Evolutionary conservation across 2,113 vertebrate species (phyloP).

Genomic region (Gila orcuttii): DNA sequence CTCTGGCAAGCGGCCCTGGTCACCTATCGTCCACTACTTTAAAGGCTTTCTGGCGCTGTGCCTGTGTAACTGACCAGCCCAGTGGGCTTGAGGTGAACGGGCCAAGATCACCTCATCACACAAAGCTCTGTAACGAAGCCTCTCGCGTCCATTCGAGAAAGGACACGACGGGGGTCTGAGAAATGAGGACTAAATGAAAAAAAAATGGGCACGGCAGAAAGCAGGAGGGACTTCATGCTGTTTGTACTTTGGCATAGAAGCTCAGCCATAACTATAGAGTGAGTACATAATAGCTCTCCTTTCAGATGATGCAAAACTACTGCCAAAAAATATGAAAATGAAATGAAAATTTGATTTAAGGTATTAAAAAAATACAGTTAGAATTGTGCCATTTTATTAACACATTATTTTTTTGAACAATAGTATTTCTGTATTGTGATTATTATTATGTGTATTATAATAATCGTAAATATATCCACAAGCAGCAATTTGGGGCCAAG

Average conservation of each 20-base stretch:
- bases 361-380: no score
- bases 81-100: constrained; percentile 15
- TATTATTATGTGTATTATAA: background rate
- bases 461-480: no score
- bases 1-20: constrained; percentile 28
- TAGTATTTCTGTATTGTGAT: background rate
- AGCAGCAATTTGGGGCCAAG: no score
- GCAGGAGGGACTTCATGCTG: constrained; percentile 19
- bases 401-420: background rate
- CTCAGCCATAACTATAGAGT: background rate
- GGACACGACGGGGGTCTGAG: background rate
- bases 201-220: background rate
- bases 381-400: no score
- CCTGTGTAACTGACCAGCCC: constrained; percentile 22
- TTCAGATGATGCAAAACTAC: background rate
- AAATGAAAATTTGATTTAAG: no score
- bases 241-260: constrained; percentile 13
- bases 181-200: constrained; percentile 26
- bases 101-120: constrained; percentile 45
- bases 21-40: constrained; percentile 36
- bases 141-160: background rate
- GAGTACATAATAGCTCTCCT: background rate
- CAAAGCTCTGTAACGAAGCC: constrained; percentile 31
- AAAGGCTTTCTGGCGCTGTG: constrained; percentile 42
- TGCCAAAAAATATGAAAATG: background rate